Conservation (phyloP, 2,113 vertebrate species). For the Coryphaenoides rupestris region DNA sequence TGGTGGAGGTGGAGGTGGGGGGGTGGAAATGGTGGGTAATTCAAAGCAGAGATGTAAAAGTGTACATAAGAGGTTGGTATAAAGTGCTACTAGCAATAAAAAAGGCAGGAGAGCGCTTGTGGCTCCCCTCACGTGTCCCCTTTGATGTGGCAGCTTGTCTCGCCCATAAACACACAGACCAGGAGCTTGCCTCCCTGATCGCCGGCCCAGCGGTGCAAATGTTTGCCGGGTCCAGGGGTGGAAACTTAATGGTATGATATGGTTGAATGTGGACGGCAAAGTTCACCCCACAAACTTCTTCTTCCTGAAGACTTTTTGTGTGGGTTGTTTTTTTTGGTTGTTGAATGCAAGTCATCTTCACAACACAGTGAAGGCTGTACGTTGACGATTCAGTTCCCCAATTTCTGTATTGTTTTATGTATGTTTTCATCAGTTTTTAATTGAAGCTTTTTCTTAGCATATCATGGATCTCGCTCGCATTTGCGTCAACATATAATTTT, state of each 20-base stretch:
- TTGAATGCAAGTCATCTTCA: too few relatives aligned
- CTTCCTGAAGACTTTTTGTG: too few relatives aligned
- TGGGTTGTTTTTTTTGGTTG: constrained; percentile 12
- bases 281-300: too few relatives aligned
- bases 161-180: constrained; percentile 65
- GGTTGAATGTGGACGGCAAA: neutral
- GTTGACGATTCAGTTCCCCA: too few relatives aligned
- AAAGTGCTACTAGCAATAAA: constrained; percentile 81
- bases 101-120: constrained; percentile 78
- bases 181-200: constrained; percentile 57
- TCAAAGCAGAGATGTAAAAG: constrained; percentile 80
- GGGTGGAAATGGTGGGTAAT: constrained; percentile 79
- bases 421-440: too few relatives aligned
- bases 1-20: too few relatives aligned
- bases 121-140: constrained; percentile 73
- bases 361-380: too few relatives aligned
- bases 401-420: too few relatives aligned
- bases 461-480: too few relatives aligned
- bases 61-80: constrained; percentile 76
- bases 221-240: constrained; percentile 33
- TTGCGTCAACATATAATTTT: neutral
- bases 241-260: constrained; percentile 31
- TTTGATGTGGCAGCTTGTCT: constrained; percentile 76
- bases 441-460: too few relatives aligned
- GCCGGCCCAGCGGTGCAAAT: constrained; percentile 40